phyloP scores from a whole-genome alignment of 1,140 invertebrate species.

The Meloidogyne chitwoodi region DNA sequence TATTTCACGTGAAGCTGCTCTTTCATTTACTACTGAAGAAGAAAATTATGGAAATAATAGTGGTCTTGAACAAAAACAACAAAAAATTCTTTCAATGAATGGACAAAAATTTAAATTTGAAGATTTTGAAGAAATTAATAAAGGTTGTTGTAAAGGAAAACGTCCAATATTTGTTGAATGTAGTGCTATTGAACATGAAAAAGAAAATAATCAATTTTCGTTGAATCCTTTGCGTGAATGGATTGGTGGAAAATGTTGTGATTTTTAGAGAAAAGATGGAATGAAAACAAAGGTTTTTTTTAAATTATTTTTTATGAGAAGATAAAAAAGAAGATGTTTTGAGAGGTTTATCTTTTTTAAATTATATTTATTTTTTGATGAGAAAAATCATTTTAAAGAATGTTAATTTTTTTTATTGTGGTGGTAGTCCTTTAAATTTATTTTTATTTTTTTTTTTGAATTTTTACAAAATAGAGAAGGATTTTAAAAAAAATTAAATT shows the following conservation, averaged over 20 bases:
- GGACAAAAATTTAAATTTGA: constrained; percentile 27
- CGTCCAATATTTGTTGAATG: constrained; percentile 21
- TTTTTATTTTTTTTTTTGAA: background rate
- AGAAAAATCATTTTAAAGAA: too few relatives aligned
- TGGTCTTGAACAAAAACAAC: background rate
- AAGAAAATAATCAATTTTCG: constrained; percentile 24
- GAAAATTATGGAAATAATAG: background rate
- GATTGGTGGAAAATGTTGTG: constrained; percentile 2
- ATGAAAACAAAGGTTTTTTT: background rate
- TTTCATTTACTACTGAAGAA: constrained; percentile 17
- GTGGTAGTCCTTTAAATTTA: too few relatives aligned
- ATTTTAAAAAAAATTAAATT: too few relatives aligned
- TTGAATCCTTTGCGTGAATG: constrained; percentile 14
- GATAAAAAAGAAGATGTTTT: background rate
- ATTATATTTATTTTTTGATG: constrained; percentile 7
- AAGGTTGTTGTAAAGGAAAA: too few relatives aligned
- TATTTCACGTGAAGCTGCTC: constrained; percentile 29
- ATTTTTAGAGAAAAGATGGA: background rate
- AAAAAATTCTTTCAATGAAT: constrained; percentile 17
- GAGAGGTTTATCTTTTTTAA: background rate
- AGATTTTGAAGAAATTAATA: constrained; percentile 3
- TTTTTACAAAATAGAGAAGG: background rate
- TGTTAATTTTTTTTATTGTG: too few relatives aligned
- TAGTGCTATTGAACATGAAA: too few relatives aligned
- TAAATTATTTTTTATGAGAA: background rate